Evolutionary conservation across 2,888 invertebrate genomes (phyloP), one percentile per base, ranked within the genome.

Genomic region (Noctua fimbriata): DNA sequence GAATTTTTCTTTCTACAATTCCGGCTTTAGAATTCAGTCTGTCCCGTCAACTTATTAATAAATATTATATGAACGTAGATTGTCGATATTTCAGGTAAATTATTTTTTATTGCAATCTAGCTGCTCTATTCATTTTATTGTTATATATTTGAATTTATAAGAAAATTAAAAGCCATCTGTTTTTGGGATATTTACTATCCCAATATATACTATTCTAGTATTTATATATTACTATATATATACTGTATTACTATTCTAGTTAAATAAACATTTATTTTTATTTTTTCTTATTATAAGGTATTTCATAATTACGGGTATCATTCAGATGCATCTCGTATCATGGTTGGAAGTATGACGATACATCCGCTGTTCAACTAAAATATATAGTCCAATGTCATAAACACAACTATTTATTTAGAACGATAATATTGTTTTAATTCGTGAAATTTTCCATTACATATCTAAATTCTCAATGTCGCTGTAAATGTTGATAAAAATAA

Each of bases 361-460:
- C 36, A 63, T 81, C 49, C 81, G 41, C n/a, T 36, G 32, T 21
- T 9, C 32, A 75, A 58, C 24, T 41, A 44, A 21, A 21, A 58
- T 4, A 32, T 82, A 75, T n/a, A 58, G 49, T 55, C 21, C 49
- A 76, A 49, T 58, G 32, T 49, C 47, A 58, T 52, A 66, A 21
- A 21, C 41, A 36, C 24, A 76, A 76, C 58, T 28, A 67, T 32
- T 67, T 66, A 67, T 36, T 60, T 60, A 67, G 12, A 28, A 60
- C 36, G 24, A 18, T 52, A 28, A 67, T 36, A 28, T 76, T 60
- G 24, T 82, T 63, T 82, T 47, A 36, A 69, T 80, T 76, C 36
- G 36, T 24, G 18, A 76, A 82, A 52, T 82, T 52, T 80, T 80
- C 82, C 80, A 76, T 82, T 7, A 44, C 41, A 6, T 80, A 82